Conservation (phyloP, 2,888 invertebrate species). For the Cetonia aurata region DNA sequence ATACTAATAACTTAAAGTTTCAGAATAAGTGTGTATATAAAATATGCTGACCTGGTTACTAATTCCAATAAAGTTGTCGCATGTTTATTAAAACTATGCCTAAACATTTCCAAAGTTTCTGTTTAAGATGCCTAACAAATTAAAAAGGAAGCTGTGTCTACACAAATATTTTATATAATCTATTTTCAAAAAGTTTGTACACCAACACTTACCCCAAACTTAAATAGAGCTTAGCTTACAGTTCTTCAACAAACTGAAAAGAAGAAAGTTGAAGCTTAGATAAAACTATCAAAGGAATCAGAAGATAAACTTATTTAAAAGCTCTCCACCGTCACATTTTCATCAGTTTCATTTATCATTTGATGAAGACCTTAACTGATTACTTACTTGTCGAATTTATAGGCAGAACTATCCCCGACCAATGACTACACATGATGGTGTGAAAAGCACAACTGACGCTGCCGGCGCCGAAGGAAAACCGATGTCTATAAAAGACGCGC, state of each 20-base stretch:
- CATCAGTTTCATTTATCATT: no score
- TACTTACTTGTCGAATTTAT: conserved; percentile 39
- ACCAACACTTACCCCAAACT: background rate
- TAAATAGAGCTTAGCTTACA: conserved; percentile 1
- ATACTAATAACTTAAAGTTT: no score
- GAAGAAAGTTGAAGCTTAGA: background rate
- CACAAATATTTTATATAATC: no score
- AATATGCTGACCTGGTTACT: no score
- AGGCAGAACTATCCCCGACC: conserved; percentile 35
- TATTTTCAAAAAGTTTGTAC: no score
- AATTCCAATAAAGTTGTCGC: no score
- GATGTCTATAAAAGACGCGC: conserved; percentile 44
- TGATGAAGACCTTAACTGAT: background rate
- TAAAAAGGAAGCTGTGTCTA: no score
- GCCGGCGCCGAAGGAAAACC: conserved; percentile 46
- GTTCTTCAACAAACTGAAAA: conserved; percentile 5
- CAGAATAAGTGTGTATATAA: no score
- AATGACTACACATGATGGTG: conserved; percentile 48
- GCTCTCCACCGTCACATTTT: no score
- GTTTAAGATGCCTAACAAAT: no score
- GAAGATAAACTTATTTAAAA: background rate
- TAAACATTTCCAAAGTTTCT: no score
- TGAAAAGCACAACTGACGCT: conserved; percentile 52
- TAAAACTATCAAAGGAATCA: background rate
- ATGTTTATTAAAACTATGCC: no score